Evolutionary conservation across 2,797 vertebrate genomes (phyloP), one percentile per base, ranked within the genome.

Genomic region (Sphenodon punctatus): DNA sequence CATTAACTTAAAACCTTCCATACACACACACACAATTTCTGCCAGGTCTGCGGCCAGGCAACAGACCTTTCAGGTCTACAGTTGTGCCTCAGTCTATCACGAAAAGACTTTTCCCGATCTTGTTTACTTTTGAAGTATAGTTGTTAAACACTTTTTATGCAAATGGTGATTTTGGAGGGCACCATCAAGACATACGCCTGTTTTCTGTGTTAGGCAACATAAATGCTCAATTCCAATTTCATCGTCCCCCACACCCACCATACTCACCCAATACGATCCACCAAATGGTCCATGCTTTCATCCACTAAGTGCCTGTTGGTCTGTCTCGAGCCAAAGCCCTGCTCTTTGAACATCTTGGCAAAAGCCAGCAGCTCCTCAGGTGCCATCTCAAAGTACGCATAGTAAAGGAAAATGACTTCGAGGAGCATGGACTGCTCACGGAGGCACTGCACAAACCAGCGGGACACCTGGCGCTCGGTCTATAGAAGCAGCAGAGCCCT

Each of bases 351-450:
- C 94, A 98, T 96, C 88, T 96, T 97, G 30, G 98, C 96, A 79
- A 99, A 97, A 1, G 92, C 93, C 86, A 98, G 85, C 3, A 99
- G 95, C 70, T 99, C 98, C 4, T 95, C 88, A 3, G 98, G 95
- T 12, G 95, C 94, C 97, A 99, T 99, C 93, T 99, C 98, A 70
- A 99, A 99, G 93, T 99, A 99, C 2, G 98, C 99, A 46, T 98
- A 98, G 89, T 99, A 98, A 49, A 99, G 95, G 81, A 99, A 99
- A 86, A 99, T 96, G 86, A 99, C 98, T 94, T 99, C 98, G 84
- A 99, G 95, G 80, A 99, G 95, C 95, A 99, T 96, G 72, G 97
- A 97, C 93, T 99, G 99, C 27, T 99, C 99, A 60, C 97, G 96
- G 78, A 99, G 96, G 92, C 98, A 98, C 67, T 99, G 99, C 75